Conservation (phyloP, 1,140 invertebrate genomes). For the Drosophila jambulina region DNA sequence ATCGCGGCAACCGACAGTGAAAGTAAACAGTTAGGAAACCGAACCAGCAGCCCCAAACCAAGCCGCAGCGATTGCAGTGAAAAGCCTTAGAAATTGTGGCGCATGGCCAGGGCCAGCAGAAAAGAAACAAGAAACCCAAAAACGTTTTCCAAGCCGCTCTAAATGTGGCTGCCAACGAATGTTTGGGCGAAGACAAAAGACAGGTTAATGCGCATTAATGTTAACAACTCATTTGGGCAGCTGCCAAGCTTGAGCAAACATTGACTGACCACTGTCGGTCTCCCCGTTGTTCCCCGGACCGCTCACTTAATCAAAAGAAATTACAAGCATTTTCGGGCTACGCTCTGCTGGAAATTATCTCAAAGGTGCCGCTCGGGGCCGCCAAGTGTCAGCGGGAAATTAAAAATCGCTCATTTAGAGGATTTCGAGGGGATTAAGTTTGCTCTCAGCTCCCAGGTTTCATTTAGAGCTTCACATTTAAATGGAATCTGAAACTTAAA, state of each 20-base stretch:
- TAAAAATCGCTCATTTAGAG: slow-evolving; percentile 14
- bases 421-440: slow-evolving; percentile 17
- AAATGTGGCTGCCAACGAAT: slow-evolving; percentile 22
- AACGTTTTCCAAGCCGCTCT: slow-evolving; percentile 42
- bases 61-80: slow-evolving; percentile 60
- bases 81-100: slow-evolving; percentile 66
- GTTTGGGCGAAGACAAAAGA: slow-evolving; percentile 38
- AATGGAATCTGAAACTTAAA: background rate
- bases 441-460: background rate
- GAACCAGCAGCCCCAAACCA: slow-evolving; percentile 33
- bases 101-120: slow-evolving; percentile 39
- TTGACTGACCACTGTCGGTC: slow-evolving; percentile 56
- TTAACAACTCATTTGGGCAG: slow-evolving; percentile 69
- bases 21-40: slow-evolving; percentile 75
- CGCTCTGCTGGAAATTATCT: slow-evolving; percentile 32
- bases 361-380: slow-evolving; percentile 17
- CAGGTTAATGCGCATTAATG: slow-evolving; percentile 67
- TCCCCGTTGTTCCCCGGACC: slow-evolving; percentile 5
- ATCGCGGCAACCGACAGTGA: slow-evolving; percentile 69
- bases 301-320: slow-evolving; percentile 49
- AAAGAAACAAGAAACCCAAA: slow-evolving; percentile 3
- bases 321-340: slow-evolving; percentile 13
- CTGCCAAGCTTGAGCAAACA: slow-evolving; percentile 48
- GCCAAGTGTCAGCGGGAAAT: slow-evolving; percentile 26
- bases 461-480: background rate